A percentile compares a stretch with the other conserved stretches of the same genome.
These are phyloP conservation scores for Myxocyprinus asiaticus DNA, from an alignment of 2,113 vertebrate genomes.

Conservation along the genomic window DNA sequence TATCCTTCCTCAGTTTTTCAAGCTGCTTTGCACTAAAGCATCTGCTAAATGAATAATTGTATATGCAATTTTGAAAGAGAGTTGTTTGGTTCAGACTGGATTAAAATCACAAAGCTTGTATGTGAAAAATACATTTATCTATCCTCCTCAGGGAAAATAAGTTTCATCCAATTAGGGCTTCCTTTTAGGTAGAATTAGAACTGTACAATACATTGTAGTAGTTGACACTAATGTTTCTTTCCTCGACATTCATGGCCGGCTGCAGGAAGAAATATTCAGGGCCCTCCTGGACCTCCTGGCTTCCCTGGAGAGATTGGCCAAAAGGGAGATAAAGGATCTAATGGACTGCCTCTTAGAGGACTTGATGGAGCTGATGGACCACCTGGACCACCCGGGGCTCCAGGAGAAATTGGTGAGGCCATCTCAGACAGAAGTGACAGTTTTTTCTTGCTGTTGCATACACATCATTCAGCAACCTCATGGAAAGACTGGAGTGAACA, in stretches of 20 bases:
- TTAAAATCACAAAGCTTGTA: no score
- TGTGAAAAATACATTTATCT: no score
- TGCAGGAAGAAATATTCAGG: slow-evolving; percentile 66
- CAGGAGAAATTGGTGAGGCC: slow-evolving; percentile 71
- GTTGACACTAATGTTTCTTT: background rate
- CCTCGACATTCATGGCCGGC: background rate
- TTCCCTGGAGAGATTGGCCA: slow-evolving; percentile 82
- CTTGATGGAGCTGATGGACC: slow-evolving; percentile 75
- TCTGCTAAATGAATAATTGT: no score
- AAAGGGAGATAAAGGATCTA: slow-evolving; percentile 84
- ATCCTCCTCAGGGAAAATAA: no score
- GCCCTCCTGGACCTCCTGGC: slow-evolving; percentile 79
- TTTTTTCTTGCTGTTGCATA: background rate
- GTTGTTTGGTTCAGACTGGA: no score
- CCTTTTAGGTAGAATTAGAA: background rate
- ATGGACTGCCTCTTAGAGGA: slow-evolving; percentile 81
- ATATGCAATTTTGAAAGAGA: no score
- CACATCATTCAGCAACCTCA: background rate
- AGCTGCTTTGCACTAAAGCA: no score
- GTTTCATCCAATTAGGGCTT: no score
- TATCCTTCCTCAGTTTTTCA: no score
- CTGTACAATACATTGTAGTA: background rate
- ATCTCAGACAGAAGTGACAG: background rate
- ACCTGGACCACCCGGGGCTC: slow-evolving; percentile 82
- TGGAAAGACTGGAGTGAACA: background rate